Evolutionary conservation across 2,888 invertebrate genomes (phyloP).

Genomic region (Phengaris arion): DNA sequence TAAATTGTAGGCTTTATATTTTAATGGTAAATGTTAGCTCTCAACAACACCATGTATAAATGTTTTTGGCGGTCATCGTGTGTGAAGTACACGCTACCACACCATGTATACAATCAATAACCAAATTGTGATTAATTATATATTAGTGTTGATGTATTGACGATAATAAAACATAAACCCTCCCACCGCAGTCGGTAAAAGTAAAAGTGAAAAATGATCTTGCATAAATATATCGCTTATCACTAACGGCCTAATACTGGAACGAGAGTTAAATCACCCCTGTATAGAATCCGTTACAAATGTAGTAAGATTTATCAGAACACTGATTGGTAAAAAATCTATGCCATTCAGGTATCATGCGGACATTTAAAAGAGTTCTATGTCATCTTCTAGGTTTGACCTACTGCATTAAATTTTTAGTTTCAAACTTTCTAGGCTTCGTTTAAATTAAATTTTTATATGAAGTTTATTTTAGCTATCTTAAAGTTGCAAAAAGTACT

Average conservation of each 20-base stretch:
- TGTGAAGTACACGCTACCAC: conserved; percentile 62
- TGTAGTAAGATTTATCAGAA: neutral
- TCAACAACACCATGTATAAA: conserved; percentile 40
- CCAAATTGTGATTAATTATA: conserved; percentile 73
- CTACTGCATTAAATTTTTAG: no score
- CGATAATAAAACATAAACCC: conserved; percentile 8
- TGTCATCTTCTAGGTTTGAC: neutral
- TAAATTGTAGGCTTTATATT: no score
- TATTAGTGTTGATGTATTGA: conserved; percentile 36
- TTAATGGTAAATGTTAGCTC: no score
- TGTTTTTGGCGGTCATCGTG: conserved; percentile 49
- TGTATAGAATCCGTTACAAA: no score
- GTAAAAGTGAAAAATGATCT: conserved; percentile 19
- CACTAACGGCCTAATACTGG: no score
- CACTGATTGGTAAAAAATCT: neutral
- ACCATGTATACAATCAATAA: conserved; percentile 68
- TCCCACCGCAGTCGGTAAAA: neutral
- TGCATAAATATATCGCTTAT: neutral
- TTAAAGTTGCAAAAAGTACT: no score
- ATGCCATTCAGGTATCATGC: neutral
- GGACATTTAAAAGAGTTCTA: neutral
- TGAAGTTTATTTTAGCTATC: no score
- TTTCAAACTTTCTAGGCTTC: no score
- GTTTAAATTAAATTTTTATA: no score
- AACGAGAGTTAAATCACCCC: no score